These are phyloP conservation scores for Ploceus nigricollis DNA, from an alignment of 2,113 vertebrate species.

Conservation along the genomic window DNA sequence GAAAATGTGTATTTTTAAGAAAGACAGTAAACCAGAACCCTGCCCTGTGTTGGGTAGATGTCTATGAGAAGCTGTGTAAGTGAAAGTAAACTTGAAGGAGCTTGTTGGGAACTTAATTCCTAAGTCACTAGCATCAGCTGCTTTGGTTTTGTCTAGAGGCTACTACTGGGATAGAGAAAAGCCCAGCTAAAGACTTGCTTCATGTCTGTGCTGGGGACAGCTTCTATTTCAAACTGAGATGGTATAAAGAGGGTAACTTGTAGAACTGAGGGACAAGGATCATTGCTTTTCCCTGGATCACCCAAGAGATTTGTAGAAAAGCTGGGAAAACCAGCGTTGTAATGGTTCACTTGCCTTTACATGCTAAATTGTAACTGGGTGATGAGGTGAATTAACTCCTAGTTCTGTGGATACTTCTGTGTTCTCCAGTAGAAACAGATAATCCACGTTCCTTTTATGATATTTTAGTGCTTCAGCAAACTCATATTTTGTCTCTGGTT, in stretches of 20 bases:
- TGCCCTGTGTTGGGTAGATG: neutral
- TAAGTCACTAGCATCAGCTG: neutral
- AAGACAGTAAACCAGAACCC: neutral
- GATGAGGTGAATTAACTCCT: neutral
- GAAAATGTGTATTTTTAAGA: neutral
- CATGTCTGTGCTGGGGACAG: neutral
- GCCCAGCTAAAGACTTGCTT: neutral
- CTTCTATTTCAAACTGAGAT: neutral
- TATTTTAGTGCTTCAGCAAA: neutral
- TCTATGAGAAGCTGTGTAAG: neutral
- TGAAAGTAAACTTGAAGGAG: neutral
- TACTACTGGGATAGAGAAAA: neutral
- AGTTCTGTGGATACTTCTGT: neutral
- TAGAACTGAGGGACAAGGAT: neutral
- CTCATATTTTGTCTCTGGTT: neutral
- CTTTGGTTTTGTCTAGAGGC: neutral
- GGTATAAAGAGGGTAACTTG: neutral
- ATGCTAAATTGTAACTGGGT: neutral
- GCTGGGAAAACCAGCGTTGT: rapidly evolving
- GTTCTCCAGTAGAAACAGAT: neutral
- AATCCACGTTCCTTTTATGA: neutral
- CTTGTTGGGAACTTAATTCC: neutral
- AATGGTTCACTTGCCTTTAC: neutral
- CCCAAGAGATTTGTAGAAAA: neutral
- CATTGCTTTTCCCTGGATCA: neutral